Evolutionary conservation across 2,888 invertebrate species (phyloP).

Genomic region (Ornithoptera priamus): DNA sequence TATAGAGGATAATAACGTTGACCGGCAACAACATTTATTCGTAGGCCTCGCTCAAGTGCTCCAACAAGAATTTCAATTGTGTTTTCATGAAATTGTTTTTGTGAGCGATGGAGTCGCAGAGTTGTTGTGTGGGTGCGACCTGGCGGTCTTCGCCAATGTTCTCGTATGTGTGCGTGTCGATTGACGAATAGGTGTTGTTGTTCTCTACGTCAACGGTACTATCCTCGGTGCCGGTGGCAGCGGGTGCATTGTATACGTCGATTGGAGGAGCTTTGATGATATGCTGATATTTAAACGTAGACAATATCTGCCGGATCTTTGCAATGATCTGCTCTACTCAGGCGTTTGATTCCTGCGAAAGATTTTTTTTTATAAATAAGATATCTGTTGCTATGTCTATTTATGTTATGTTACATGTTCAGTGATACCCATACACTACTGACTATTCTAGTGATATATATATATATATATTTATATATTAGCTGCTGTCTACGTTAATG

Average conservation of each 20-base stretch:
- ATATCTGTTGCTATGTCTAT: constrained; percentile 53
- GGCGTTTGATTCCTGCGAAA: constrained; percentile 91
- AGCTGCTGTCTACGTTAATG: constrained; percentile 59
- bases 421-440: constrained; percentile 59
- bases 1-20: constrained; percentile 71
- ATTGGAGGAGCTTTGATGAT: constrained; percentile 73
- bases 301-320: constrained; percentile 89
- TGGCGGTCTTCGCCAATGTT: constrained; percentile 64
- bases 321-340: constrained; percentile 93
- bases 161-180: constrained; percentile 56
- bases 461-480: constrained; percentile 29
- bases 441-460: constrained; percentile 60
- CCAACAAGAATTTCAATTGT: constrained; percentile 82
- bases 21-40: constrained; percentile 73
- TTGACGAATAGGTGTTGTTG: constrained; percentile 48
- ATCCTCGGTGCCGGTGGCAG: constrained; percentile 61
- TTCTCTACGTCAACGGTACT: constrained; percentile 66
- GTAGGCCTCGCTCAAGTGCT: constrained; percentile 83
- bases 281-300: constrained; percentile 86
- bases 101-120: constrained; percentile 75
- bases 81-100: constrained; percentile 73
- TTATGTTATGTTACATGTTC: constrained; percentile 33
- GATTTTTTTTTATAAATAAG: constrained; percentile 70
- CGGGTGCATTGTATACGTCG: constrained; percentile 72
- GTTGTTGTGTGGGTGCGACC: constrained; percentile 69